phyloP scores from a whole-genome alignment of 2,888 invertebrate species.

The Camponotus fellah region DNA sequence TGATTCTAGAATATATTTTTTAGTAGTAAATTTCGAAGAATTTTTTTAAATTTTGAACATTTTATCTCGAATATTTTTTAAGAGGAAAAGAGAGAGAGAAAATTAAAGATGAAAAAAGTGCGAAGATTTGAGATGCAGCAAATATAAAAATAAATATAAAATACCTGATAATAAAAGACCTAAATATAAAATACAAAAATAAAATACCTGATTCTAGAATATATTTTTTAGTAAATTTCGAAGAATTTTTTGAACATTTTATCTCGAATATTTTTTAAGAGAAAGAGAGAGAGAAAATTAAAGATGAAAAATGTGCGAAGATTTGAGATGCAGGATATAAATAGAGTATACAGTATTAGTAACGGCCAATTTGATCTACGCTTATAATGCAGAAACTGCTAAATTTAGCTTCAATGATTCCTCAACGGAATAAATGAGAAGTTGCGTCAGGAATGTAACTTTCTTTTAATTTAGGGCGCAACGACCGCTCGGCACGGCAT shows the following conservation, averaged over 20 bases:
- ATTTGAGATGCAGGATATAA: background rate
- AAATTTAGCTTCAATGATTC: constrained; percentile 1
- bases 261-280: background rate
- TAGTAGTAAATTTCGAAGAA: too few relatives aligned
- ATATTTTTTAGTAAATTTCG: too few relatives aligned
- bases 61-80: too few relatives aligned
- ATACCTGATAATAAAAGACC: background rate
- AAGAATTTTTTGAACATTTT: background rate
- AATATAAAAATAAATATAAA: background rate
- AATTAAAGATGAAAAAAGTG: too few relatives aligned
- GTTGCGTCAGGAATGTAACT: background rate
- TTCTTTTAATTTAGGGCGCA: background rate
- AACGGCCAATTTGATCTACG: background rate
- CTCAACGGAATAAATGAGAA: background rate
- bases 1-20: too few relatives aligned
- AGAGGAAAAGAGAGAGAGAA: too few relatives aligned
- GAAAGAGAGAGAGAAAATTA: background rate
- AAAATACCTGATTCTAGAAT: background rate
- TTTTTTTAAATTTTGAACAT: too few relatives aligned
- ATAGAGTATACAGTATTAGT: background rate
- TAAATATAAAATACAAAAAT: background rate
- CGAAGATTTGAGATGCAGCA: too few relatives aligned
- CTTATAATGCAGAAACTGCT: background rate
- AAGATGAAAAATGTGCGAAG: background rate
- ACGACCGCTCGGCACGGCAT: background rate